Percentiles rank a stretch among this genome's conserved stretches.
These are phyloP conservation scores for Corythornis cristatus DNA, from an alignment of 2,113 vertebrate species.

Conservation along the genomic window DNA sequence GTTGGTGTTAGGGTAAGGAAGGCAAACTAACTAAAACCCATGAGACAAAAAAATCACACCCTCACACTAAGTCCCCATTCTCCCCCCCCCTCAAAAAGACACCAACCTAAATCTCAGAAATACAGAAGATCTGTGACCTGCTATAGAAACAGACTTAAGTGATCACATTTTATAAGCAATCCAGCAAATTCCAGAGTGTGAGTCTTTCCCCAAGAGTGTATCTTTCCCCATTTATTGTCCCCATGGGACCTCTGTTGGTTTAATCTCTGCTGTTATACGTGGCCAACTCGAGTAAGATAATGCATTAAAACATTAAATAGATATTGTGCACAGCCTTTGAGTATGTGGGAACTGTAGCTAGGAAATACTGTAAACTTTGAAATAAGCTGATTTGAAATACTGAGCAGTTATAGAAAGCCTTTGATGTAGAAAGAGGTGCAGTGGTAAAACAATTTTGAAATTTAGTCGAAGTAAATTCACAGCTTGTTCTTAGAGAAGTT, in stretches of 20 bases:
- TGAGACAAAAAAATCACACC: neutral
- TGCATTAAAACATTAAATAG: neutral
- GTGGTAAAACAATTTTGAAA: neutral
- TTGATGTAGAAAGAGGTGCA: neutral
- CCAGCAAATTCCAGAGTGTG: neutral
- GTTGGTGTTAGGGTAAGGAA: neutral
- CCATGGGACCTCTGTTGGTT: neutral
- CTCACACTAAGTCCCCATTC: too few species aligned
- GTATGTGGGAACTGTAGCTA: neutral
- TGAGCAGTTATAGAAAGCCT: neutral
- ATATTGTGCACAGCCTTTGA: neutral
- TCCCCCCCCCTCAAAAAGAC: too few species aligned
- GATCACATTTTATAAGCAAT: slow-evolving; percentile 48
- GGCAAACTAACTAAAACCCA: neutral
- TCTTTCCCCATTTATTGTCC: slow-evolving; percentile 2
- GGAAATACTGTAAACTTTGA: neutral
- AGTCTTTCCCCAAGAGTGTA: neutral
- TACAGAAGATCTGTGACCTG: neutral
- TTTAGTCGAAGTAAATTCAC: neutral
- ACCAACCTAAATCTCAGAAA: neutral
- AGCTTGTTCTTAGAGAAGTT: neutral
- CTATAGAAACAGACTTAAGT: slow-evolving; percentile 46
- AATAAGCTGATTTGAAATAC: neutral
- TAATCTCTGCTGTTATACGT: neutral
- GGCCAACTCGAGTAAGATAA: neutral